These are phyloP conservation scores for Excalfactoria chinensis DNA, from an alignment of 2,113 vertebrate genomes.

Conservation along the genomic window DNA sequence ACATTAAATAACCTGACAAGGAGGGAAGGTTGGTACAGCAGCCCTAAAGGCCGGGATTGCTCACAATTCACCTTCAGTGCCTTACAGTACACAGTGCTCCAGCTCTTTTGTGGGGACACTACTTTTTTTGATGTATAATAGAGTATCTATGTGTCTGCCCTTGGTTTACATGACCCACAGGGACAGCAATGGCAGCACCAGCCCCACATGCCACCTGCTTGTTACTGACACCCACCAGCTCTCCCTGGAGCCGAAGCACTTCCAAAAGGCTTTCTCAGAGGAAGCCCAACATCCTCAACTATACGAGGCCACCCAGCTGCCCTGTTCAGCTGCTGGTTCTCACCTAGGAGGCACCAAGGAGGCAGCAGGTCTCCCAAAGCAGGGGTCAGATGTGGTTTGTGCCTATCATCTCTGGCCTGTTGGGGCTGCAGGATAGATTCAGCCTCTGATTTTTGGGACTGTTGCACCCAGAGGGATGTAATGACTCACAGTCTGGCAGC, in stretches of 20 bases:
- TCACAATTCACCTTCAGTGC: not conserved
- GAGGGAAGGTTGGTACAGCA: not conserved
- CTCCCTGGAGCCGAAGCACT: not conserved
- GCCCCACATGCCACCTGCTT: not conserved
- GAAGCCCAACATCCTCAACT: not conserved
- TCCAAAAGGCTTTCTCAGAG: not conserved
- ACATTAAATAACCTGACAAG: not conserved
- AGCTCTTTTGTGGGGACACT: not conserved
- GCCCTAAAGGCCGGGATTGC: not conserved
- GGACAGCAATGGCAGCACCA: rapidly evolving
- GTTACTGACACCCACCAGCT: not conserved
- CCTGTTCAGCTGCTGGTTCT: not conserved
- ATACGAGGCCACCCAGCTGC: not conserved
- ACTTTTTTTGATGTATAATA: not conserved
- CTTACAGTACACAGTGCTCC: not conserved
- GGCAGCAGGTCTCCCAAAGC: not conserved
- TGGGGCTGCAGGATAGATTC: not conserved
- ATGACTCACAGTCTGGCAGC: not conserved
- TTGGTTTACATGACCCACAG: not conserved
- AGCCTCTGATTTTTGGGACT: not conserved
- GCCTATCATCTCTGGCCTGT: not conserved
- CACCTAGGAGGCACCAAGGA: not conserved
- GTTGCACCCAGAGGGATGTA: not conserved
- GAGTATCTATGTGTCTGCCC: not conserved
- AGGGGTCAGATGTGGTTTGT: not conserved